Evolutionary conservation across 1,140 invertebrate genomes (phyloP).

Genomic region (Papilio helenus): DNA sequence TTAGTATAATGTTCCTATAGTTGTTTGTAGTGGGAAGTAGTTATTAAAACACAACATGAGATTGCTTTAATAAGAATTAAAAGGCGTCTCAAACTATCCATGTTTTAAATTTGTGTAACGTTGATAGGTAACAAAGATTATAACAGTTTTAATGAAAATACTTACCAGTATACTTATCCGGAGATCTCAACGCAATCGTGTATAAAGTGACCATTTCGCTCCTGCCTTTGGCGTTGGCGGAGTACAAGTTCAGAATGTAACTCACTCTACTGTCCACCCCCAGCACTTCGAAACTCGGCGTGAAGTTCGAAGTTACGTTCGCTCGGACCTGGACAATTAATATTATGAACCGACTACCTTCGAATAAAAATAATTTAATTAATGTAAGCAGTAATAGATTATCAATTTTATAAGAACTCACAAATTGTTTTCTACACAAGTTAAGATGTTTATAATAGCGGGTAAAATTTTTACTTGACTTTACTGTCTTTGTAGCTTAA

Average conservation of each 20-base stretch:
- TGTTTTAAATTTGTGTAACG: no score
- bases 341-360: background rate
- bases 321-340: constrained; percentile 54
- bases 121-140: no score
- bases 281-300: constrained; percentile 76
- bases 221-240: constrained; percentile 85
- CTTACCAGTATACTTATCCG: constrained; percentile 92
- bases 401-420: background rate
- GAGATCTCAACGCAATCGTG: constrained; percentile 83
- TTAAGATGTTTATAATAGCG: background rate
- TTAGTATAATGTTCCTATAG: no score
- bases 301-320: constrained; percentile 66
- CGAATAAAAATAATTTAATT: background rate
- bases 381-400: background rate
- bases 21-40: no score
- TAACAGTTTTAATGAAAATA: constrained; percentile 39
- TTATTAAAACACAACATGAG: no score
- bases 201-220: constrained; percentile 85
- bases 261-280: constrained; percentile 76
- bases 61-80: no score
- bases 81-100: no score
- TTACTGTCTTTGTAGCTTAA: background rate
- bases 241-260: constrained; percentile 83
- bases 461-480: background rate
- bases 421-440: background rate